A percentile compares a stretch with the other conserved stretches of the same genome.
Evolutionary conservation across 2,797 vertebrate genomes (phyloP).

Genomic region (Manis pentadactyla): DNA sequence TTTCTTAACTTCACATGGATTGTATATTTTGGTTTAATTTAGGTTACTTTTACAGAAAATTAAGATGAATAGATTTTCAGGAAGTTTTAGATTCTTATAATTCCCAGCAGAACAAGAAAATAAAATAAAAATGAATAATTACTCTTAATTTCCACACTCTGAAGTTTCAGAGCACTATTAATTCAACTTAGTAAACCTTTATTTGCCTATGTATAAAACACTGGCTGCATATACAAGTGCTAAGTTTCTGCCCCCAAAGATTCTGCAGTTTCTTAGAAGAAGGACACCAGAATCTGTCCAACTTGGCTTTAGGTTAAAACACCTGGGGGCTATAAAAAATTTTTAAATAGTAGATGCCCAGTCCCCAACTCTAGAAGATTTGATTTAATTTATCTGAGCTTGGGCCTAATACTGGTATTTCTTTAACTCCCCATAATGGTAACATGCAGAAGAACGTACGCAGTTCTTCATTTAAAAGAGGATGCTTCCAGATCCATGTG

Average conservation of each 20-base stretch:
- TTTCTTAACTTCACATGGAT: not conserved
- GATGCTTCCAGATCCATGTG: not conserved
- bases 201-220: not conserved
- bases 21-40: not conserved
- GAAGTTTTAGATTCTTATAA: not conserved
- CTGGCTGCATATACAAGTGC: not conserved
- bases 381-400: not conserved
- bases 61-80: not conserved
- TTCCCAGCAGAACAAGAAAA: not conserved
- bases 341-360: not conserved
- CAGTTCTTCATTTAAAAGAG: not conserved
- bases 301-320: not conserved
- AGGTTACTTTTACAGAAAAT: not conserved
- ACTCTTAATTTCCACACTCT: not conserved
- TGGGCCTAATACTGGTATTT: not conserved
- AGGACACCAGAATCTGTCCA: not conserved
- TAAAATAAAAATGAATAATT: slow-evolving; percentile 3
- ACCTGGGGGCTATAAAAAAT: not conserved
- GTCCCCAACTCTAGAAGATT: not conserved
- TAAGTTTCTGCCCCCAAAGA: not conserved
- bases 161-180: not conserved
- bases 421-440: not conserved
- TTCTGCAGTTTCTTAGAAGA: not conserved
- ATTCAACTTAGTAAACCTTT: slow-evolving; percentile 12
- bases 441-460: not conserved